Percentiles rank a stretch among this genome's conserved stretches.
Conservation (phyloP, 2,888 invertebrate genomes). For the Nomada fucata region DNA sequence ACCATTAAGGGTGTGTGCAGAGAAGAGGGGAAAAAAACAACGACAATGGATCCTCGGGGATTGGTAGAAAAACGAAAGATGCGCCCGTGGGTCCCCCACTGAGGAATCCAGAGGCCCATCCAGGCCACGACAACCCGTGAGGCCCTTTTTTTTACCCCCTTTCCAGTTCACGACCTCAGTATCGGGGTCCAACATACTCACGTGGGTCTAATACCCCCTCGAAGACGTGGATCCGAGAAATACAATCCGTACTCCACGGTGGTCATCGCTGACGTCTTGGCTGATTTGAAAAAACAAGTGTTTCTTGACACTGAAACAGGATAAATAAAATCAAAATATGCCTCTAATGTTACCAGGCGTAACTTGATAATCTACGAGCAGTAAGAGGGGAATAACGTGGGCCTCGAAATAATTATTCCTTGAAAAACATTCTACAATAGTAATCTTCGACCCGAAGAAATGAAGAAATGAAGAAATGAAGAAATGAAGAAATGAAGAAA, state of each 20-base stretch:
- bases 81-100: slow-evolving; percentile 64
- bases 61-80: slow-evolving; percentile 51
- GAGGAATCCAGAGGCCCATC: slow-evolving; percentile 68
- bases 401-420: no score
- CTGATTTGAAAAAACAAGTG: background rate
- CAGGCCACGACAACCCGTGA: slow-evolving; percentile 68
- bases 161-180: slow-evolving; percentile 47
- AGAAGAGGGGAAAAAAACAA: slow-evolving; percentile 3
- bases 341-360: no score
- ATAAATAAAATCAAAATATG: no score
- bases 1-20: background rate
- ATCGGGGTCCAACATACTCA: slow-evolving; percentile 41
- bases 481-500: no score
- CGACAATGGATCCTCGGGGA: slow-evolving; percentile 59
- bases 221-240: slow-evolving; percentile 66
- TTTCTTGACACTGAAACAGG: no score
- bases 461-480: no score
- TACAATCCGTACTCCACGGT: slow-evolving; percentile 36
- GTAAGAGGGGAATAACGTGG: no score
- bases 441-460: no score
- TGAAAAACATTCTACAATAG: no score
- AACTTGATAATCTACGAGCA: no score
- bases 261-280: background rate
- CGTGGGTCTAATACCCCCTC: slow-evolving; percentile 62
- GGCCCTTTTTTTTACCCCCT: slow-evolving; percentile 70